Base-by-base conservation (phyloP, 1,140 invertebrate genomes). In the Ips typographus region DNA sequence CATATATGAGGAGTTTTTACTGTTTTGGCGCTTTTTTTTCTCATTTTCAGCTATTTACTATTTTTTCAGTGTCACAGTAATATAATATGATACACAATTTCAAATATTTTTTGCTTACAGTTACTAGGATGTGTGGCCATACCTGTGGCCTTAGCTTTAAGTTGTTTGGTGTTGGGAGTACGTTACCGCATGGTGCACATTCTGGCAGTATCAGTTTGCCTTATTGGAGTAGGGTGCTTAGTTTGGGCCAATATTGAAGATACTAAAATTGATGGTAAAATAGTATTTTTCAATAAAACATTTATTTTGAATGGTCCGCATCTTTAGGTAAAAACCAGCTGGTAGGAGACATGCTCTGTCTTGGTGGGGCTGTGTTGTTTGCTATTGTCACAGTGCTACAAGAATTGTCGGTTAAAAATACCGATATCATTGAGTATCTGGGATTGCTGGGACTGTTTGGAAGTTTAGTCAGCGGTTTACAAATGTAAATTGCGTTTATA, bases 91-190 rank as follows among this genome's bases (percentile, higher is more conserved):
- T 22, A 22, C 22, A 22, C 22, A 22, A 22, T 22, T 3, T 49
- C 44, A 44, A n/a, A 63, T 68, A 47, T 38, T 58, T 43, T 56
- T 44, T 57, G 44, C 79, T 89, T 90, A 83, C 84, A 95, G 91
- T 82, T 95, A 74, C 82, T 96, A 70, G 91, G 94, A 75, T 95
- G 93, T 80, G 92, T 93, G 68, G 91, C 91, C 36, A 93, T 95
- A 70, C 92, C 93, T 1, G 90, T 90, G 36, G 92, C 93, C 2
- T 78, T 95, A 71, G 85, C 89, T 4, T 81, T 93, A 41, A 92
- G 89, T 7, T 93, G 84, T 84, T 81, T 85, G 74, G 88, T 86
- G 78, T 86, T 87, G 72, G 88, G 88, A 67, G 89, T 86, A 70
- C 86, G 82, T 77, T 94, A 89, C 78, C 85, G 84, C 77, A 89